Evolutionary conservation across 2,888 invertebrate species (phyloP), one percentile per base, ranked within the genome.

Genomic region (Eilema depressum): DNA sequence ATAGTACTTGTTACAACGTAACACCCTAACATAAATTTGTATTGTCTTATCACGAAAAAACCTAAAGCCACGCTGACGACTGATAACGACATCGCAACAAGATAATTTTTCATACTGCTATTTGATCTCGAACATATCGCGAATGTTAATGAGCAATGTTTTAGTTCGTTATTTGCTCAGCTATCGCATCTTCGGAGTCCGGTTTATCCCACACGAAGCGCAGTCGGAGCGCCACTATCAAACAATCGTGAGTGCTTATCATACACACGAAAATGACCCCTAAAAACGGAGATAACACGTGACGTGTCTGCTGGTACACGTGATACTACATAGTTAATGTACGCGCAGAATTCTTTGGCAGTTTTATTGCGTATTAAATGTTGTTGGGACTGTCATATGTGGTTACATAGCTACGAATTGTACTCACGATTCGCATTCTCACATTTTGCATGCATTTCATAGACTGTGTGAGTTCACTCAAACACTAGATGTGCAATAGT

Each of bases 21-120:
- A 92, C 92, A 95, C 90, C 92, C 89, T 94, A 92, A 93, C 93
- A 95, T 93, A 94, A 92, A 93, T 95, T 93, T 91, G 90, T 92
- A 92, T 91, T 92, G 91, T 92, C 91, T 94, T 94, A 94, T 95
- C 95, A 88, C 83, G 83, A 89, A 89, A 89, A 86, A 85, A 86
- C 87, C 85, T 88, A 87, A 89, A 88, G 83, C 86, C 84, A 82
- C 84, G 78, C 84, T 88, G 85, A 84, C 84, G 80, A 82, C 82
- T 85, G 91, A 93, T 92, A 92, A 74, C 77, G 78, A 82, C 90
- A 80, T 89, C 86, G 92, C 90, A 92, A 95, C 94, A 88, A 93
- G 92, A 93, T 93, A 91, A 87, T 77, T 77, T 82, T 83, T 76
- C 73, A 80, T 79, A 83, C 85, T 75, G 78, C 84, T 85, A 83